Percentiles rank a stretch among this genome's conserved stretches.
These are phyloP conservation scores for Ascaphus truei DNA, from an alignment of 2,113 vertebrate genomes.

Conservation along the genomic window DNA sequence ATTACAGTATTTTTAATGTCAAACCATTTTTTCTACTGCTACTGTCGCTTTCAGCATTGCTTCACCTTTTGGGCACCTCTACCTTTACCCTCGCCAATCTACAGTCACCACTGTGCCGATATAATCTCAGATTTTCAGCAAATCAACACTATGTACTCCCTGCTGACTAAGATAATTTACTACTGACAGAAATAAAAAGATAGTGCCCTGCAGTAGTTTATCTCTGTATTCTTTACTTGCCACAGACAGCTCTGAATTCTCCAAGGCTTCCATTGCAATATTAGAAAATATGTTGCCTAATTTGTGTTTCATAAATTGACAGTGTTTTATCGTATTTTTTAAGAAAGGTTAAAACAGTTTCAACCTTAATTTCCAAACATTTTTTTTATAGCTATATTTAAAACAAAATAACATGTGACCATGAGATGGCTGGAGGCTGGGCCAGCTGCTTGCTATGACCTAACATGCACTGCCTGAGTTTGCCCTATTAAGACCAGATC, in stretches of 20 bases:
- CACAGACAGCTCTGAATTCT: conserved; percentile 30
- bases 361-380: background rate
- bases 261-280: conserved; percentile 8
- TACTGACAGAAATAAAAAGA: conserved; percentile 36
- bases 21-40: conserved; percentile 28
- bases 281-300: conserved; percentile 22
- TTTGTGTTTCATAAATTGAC: background rate
- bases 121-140: conserved; percentile 37
- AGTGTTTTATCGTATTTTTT: too few relatives aligned
- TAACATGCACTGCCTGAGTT: too few relatives aligned
- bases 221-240: conserved; percentile 25
- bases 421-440: too few relatives aligned
- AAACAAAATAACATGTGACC: too few relatives aligned
- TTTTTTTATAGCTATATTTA: background rate
- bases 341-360: background rate
- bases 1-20: conserved; percentile 32
- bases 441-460: too few relatives aligned
- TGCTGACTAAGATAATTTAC: conserved; percentile 30
- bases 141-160: conserved; percentile 38
- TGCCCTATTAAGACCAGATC: too few relatives aligned
- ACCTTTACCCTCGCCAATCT: conserved; percentile 34
- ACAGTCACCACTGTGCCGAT: conserved; percentile 34
- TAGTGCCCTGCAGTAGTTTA: conserved; percentile 36
- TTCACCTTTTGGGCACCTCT: conserved; percentile 34
- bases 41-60: conserved; percentile 33